Evolutionary conservation across 1,140 invertebrate genomes (phyloP), one percentile per base, ranked within the genome.

Genomic region (Drosophila pectinifera): DNA sequence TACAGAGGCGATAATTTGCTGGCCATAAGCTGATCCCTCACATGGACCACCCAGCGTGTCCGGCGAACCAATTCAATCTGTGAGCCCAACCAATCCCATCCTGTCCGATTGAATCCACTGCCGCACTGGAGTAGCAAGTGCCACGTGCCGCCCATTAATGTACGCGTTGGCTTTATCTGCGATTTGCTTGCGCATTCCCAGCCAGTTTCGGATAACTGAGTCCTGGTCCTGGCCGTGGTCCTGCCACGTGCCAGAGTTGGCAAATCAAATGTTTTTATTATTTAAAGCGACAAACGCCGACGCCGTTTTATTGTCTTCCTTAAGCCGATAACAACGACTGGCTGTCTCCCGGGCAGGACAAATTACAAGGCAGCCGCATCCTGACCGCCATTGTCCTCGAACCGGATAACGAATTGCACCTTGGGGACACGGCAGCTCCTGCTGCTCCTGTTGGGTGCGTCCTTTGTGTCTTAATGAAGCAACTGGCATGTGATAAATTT

Each of bases 181-280:
- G 76, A 85, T 78, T 89, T 80, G 73, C 73, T 80, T 83, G 72
- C 57, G 73, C 80, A 80, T 67, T 67, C 69, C 53, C 78, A 68
- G 73, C 49, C 80, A 48, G 24, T 46, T 28, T 13, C 16, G 43
- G 57, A 31, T 51, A 39, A 26, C 26, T 55, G 49, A 53, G 36
- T 36, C 13, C 48, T 34, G 16, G 42, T 45, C 14, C 43, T 49
- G 45, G 14, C 55, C 24, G 31, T 36, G 46, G 45, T 73, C 55
- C 49, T 72, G 85, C 80, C 84, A 88, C 84, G 84, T 88, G 84
- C 80, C 84, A 82, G n/a, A 57, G 70, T 82, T 82, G 83, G 69
- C 83, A 86, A 86, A 86, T 86, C 82, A 86, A 88, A 89, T 89
- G 84, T 84, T 89, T 89, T 89, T 89, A 89, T 89, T 89, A 90